Evolutionary conservation across 1,140 invertebrate genomes (phyloP), one percentile per base, ranked within the genome.

Genomic region (Heterodera schachtii): DNA sequence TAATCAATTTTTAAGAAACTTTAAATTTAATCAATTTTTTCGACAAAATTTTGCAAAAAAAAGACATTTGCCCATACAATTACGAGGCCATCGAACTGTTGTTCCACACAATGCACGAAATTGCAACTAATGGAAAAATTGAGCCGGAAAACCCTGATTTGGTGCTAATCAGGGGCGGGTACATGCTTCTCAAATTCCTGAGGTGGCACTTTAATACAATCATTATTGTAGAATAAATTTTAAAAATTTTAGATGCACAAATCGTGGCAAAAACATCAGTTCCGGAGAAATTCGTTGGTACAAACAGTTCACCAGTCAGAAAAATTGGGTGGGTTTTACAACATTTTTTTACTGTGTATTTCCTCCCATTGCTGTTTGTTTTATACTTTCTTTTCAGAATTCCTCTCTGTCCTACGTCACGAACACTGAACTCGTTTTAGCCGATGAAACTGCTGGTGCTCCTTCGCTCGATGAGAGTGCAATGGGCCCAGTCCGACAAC

Each of bases 31-130:
- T n/a, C n/a, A n/a, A n/a, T n/a, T n/a, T n/a, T n/a, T n/a, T n/a
- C n/a, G n/a, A n/a, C n/a, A n/a, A n/a, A n/a, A n/a, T n/a, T n/a
- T n/a, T n/a, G n/a, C n/a, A n/a, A n/a, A n/a, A n/a, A n/a, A 19
- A 70, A 44, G 49, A 79, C 3, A 71, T 82, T 47, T 82, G 81
- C 57, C 81, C 81, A 46, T 82, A 82, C 69, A 82, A 82, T 66
- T 82, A 82, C 66, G 81, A 82, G 67, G 81, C 79, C 19, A 47
- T 82, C 49, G 81, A 80, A 9, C 11, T 82, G 43, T 31, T 82
- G 79, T 21, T 82, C 46, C 74, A 82, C n/a, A 71, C 81, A 57
- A 47, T 82, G 69, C 64, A 82, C 21, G 49, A 82, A 69, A 66
- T 64, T 69, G 9, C 70, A n/a, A 11, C 31, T 11, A 41, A 71